A percentile compares a stretch with the other conserved stretches of the same genome.
Conservation (phyloP, 2,113 vertebrate genomes). For the Dasyornis broadbenti region DNA sequence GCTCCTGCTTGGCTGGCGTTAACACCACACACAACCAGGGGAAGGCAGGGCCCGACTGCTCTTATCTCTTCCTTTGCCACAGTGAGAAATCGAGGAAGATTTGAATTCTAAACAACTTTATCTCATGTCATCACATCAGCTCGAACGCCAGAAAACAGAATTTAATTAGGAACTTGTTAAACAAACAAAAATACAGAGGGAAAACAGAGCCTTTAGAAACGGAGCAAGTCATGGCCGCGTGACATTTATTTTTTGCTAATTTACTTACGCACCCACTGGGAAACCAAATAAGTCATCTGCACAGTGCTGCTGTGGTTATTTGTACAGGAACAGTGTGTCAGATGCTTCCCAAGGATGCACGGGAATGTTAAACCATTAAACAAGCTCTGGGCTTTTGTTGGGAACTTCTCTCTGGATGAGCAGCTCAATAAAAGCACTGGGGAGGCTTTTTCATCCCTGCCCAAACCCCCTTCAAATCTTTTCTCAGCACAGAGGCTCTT, state of each 20-base stretch:
- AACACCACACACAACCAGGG: neutral
- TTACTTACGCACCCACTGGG: constrained; percentile 18
- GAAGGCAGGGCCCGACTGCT: neutral
- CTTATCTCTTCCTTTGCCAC: neutral
- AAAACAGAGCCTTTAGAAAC: neutral
- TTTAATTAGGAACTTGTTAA: constrained; percentile 15
- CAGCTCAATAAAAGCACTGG: neutral
- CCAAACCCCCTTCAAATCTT: neutral
- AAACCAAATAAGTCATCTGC: neutral
- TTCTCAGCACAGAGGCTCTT: neutral
- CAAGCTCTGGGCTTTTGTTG: neutral
- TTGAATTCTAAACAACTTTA: constrained; percentile 8
- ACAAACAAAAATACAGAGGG: constrained; percentile 8
- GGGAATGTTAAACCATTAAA: neutral
- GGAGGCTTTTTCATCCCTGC: neutral
- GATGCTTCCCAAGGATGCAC: neutral
- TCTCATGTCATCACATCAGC: neutral
- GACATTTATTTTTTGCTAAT: constrained; percentile 53
- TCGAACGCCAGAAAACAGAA: neutral
- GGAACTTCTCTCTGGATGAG: neutral
- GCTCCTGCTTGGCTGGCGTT: neutral
- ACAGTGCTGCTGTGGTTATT: neutral
- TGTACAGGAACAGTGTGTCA: neutral
- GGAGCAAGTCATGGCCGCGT: neutral
- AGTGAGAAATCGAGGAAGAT: neutral